Base-by-base conservation (phyloP, 2,113 vertebrate genomes). In the Lycocorax pyrrhopterus region DNA sequence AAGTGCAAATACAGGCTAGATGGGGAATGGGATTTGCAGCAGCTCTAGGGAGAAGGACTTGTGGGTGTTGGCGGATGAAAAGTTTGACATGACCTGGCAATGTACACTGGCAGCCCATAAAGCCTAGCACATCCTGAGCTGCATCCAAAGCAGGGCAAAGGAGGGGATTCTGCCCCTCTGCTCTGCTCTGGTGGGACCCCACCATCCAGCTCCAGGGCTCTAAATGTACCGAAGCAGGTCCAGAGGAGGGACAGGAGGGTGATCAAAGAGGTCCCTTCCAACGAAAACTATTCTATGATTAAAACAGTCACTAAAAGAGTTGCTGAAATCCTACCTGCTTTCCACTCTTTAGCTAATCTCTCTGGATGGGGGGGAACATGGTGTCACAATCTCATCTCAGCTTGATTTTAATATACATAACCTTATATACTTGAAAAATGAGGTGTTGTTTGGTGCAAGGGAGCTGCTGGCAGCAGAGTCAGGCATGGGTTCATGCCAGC, bases 191-290 rank as follows among this genome's bases (percentile, higher is more conserved):
- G 19, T n/a, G n/a, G 3, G 47, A 47, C 9, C 13, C 21, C 26
- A 27, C 10, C 12, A 44, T 17, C 10, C 33, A 52, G 4, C 33
- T 44, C 18, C 11, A 5, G 20, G 7, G 13, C 7, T 33, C 7
- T 39, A 51, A 58, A 25, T 11, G 14, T 12, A 29, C 23, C 67
- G 52, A 44, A 59, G 13, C 19, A 67, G 21, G 11, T 67, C 20
- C 29, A 46, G n/a, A 52, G 16, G 12, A 39, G 29, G 25, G 13
- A 75, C 20, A 46, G 29, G 9, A 52, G 30, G 5, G 27, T 17
- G 7, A 46, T 15, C 0, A 3, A 32, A 46, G 11, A 1, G 0
- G 3, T 21, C 5, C 4, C 10, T 67, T 67, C 33, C 33, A 67
- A 30, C 7, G 25, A 20, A n/a, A 59, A 6, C 16, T 39, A 4